Percentiles rank a stretch among this genome's conserved stretches.
These are phyloP conservation scores for Fundulus diaphanus DNA, from an alignment of 2,797 vertebrate genomes.

Conservation along the genomic window DNA sequence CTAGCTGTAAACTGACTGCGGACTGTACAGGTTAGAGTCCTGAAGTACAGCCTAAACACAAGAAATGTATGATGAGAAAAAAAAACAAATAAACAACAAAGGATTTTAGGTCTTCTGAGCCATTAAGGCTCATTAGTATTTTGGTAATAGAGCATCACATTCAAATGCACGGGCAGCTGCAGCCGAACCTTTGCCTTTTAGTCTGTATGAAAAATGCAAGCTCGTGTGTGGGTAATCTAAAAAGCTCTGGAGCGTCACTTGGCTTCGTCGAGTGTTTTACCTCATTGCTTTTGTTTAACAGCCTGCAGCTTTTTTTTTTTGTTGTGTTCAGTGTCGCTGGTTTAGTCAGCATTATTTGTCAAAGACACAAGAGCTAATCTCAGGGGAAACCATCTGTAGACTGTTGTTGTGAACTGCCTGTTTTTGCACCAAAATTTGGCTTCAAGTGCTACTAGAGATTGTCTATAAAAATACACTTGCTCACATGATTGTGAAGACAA, in stretches of 20 bases:
- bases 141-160: neutral
- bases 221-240: neutral
- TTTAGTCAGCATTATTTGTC: slow-evolving; percentile 8
- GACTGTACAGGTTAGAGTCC: neutral
- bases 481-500: neutral
- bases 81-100: neutral
- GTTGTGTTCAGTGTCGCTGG: neutral
- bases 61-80: neutral
- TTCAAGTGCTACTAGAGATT: neutral
- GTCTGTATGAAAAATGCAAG: neutral
- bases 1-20: neutral
- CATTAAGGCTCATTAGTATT: neutral
- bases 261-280: slow-evolving; percentile 5
- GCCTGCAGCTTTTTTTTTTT: neutral
- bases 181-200: neutral
- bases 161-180: neutral
- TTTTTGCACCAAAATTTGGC: neutral
- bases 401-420: slow-evolving; percentile 2
- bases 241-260: neutral
- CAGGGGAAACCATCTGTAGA: slow-evolving; percentile 9
- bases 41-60: neutral
- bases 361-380: slow-evolving; percentile 21
- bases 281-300: slow-evolving; percentile 4
- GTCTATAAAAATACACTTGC: neutral
- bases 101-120: neutral